Evolutionary conservation across 2,113 vertebrate species (phyloP), one percentile per base, ranked within the genome.

Genomic region (Cottus gobio): DNA sequence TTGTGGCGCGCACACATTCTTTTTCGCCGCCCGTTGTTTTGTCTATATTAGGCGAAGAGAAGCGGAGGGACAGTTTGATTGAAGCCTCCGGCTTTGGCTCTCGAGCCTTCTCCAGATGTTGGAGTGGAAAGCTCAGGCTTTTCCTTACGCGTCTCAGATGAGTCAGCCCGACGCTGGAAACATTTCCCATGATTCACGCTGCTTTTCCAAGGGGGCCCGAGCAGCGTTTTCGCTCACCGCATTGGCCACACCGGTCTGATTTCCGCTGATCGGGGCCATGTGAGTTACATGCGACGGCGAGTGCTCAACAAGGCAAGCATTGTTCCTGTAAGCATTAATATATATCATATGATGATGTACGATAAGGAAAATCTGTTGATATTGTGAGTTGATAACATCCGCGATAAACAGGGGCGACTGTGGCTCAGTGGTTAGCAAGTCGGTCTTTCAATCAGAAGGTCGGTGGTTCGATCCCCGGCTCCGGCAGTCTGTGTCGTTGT

Each of bases 1-100:
- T 75, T 83, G 73, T 8, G 2, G 58, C 34, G 34, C 34, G 4
- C 42, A 20, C n/a, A 0, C 74, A 66, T 79, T 80, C 74, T 80
- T 80, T n/a, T 74, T 68, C 50, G 31, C 28, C 11, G 8, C 63
- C 63, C 24, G 52, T 71, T 81, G 54, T 85, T 90, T 83, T 87
- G 84, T 86, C 90, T 92, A 87, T 92, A 92, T 94, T 86, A 76
- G 90, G 85, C 7, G 31, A 28, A 71, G 52, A 63, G 76, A 82
- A 54, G 80, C n/a, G 15, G 75, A 39, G 56, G 66, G 71, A 82
- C 78, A 48, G 31, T 80, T 62, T 86, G 75, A 82, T 86, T 76
- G 75, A 84, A 86, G 81, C 84, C 58, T 82, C 42, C 63, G 75
- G 66, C 30, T 64, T 58, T 87, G 68, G 82, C 42, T 70, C 12